Percentiles rank a stretch among this genome's conserved stretches.
Conservation (phyloP, 2,888 invertebrate genomes). For the Desoria tigrina region DNA sequence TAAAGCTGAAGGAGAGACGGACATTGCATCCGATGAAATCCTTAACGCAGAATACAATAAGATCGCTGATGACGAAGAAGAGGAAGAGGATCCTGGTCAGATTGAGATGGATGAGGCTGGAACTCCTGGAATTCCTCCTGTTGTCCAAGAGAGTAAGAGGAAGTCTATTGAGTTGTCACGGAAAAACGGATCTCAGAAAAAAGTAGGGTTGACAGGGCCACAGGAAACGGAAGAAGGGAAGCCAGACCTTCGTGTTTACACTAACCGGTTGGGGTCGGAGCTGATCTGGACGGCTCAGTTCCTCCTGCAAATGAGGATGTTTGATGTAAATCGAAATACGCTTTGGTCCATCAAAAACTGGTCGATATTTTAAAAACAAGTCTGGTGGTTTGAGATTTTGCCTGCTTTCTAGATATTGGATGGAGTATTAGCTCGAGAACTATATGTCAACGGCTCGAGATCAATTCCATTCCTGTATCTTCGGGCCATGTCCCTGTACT, state of each 20-base stretch:
- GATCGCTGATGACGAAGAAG: slow-evolving; percentile 4
- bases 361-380: not conserved
- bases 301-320: slow-evolving; percentile 45
- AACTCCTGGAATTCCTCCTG: not conserved
- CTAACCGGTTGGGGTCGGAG: slow-evolving; percentile 41
- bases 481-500: slow-evolving; percentile 36
- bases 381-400: too few relatives aligned
- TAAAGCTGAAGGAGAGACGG: slow-evolving; percentile 1
- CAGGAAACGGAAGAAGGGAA: too few relatives aligned
- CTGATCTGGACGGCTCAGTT: slow-evolving; percentile 49
- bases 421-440: slow-evolving; percentile 42
- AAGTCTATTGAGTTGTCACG: not conserved
- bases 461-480: slow-evolving; percentile 44
- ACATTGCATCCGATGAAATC: slow-evolving; percentile 18
- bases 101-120: not conserved
- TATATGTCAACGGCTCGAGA: slow-evolving; percentile 32
- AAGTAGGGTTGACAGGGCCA: too few relatives aligned
- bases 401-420: slow-evolving; percentile 46
- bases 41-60: slow-evolving; percentile 32
- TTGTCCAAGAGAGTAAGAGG: slow-evolving; percentile 1
- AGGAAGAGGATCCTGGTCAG: too few relatives aligned
- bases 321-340: slow-evolving; percentile 41
- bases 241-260: not conserved
- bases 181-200: too few relatives aligned
- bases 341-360: not conserved